These are phyloP conservation scores for Hippocampus zosterae DNA, from an alignment of 2,113 vertebrate species.

Conservation along the genomic window DNA sequence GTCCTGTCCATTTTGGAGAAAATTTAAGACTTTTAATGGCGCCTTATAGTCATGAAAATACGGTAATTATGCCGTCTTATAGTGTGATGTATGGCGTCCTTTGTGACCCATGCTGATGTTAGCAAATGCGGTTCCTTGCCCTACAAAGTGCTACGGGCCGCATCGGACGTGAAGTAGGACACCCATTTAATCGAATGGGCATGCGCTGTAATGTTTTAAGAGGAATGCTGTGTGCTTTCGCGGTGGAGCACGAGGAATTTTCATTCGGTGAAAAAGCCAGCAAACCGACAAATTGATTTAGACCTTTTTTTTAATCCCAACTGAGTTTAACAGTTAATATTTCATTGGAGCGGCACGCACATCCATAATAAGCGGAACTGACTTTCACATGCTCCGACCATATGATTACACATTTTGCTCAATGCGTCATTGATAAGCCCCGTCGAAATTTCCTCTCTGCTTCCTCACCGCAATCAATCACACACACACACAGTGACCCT, in stretches of 20 bases:
- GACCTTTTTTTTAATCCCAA: background rate
- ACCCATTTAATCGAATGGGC: background rate
- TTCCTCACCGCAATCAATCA: background rate
- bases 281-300: background rate
- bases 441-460: background rate
- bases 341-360: background rate
- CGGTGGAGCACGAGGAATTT: background rate
- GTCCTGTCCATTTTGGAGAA: too few relatives aligned
- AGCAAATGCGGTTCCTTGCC: background rate
- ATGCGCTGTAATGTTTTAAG: background rate
- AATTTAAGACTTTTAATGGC: too few relatives aligned
- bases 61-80: too few relatives aligned
- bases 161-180: background rate
- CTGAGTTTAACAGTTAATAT: background rate
- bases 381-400: background rate
- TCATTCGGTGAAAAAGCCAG: background rate
- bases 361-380: background rate
- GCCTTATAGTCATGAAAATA: too few relatives aligned
- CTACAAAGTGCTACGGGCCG: background rate
- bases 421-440: background rate
- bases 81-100: too few relatives aligned
- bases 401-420: background rate
- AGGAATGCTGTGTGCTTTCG: background rate
- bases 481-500: background rate
- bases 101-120: background rate